Base-by-base conservation (phyloP, 1,140 invertebrate genomes). In the Drosophila baimaii region DNA sequence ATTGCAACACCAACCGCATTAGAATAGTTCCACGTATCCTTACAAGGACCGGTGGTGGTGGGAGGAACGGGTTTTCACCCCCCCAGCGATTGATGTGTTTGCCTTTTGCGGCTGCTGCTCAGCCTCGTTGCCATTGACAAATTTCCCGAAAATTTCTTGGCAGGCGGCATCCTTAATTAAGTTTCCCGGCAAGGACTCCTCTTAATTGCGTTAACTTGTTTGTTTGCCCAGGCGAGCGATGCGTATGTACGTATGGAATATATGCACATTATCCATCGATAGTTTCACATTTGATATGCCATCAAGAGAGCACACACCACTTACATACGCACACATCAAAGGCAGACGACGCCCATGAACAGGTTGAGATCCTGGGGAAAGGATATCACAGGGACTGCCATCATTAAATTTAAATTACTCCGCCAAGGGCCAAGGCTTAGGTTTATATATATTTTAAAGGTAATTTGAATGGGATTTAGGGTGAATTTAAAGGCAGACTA, bases 271-370 rank as follows among this genome's bases (percentile, higher is more conserved):
- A 81, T 72, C 55, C 88, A 89, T 89, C 85, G 84, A 89, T 89
- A 88, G 83, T 89, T 88, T 29, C 66, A 69, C 80, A 89, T 86
- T 89, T 89, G 77, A 80, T 83, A 84, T 89, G 70, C 71, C 79
- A 25, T 68, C 47, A 77, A 62, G 57, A 39, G 13, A 31, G 33
- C n/a, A 15, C 41, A 52, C 19, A 80, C n/a, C n/a, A n/a, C n/a
- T n/a, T n/a, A n/a, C n/a, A n/a, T n/a, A n/a, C n/a, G n/a, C 77
- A 47, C 37, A 85, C 84, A 89, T 89, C 84, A 89, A 89, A 89
- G 80, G 29, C 80, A 81, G 62, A 49, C 56, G 47, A 7, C 0
- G 25, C 5, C 47, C 5, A 27, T 2, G 47, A 17, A 13, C 59
- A 51, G 44, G 35, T 41, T 21, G n/a, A 19, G 25, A 43, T 29